Base-by-base conservation (phyloP, 2,888 invertebrate species). In the Pollenia griseotomentosa region DNA sequence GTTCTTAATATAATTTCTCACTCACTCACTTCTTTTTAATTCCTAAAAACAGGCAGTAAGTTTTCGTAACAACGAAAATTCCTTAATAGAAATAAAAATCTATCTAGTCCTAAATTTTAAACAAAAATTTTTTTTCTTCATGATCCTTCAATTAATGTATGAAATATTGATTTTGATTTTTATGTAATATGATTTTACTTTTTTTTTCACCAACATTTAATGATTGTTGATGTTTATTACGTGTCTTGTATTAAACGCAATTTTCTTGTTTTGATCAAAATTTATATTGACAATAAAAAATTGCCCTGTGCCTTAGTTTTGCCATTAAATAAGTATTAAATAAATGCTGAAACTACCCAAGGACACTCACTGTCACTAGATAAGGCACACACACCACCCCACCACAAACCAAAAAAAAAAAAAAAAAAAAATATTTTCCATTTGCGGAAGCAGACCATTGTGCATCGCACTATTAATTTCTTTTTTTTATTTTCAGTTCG, bases 241-340 rank as follows among this genome's bases (percentile, higher is more conserved):
- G 87, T 87, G 87, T 84, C 81, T 63, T 68, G 68, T 61, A 19
- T 57, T 48, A 86, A 83, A 86, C 68, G 79, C 79, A 88, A 86
- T 84, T 84, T 79, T 79, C 86, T 81, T 86, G 83, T 88, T 83
- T 83, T 88, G 78, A 88, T 77, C 78, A 81, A 85, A 88, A 88
- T 88, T 86, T 88, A 88, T 88, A 83, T 81, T 81, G 83, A 83
- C 83, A 88, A 88, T 88, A 86, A 85, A 87, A 33, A 84, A 84
- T 74, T 70, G 87, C 23, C 53, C 63, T 61, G 51, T 73, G 71
- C 57, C 80, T 78, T 71, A 74, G 46, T 79, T 33, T 77, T 14
- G 51, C 57, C 79, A 79, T 87, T 78, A 87, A 87, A 86, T 73
- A 66, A 48, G 80, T 80, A 83, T 86, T 86, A 86, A 82, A 70